These are phyloP conservation scores for Hemibagrus wyckioides DNA, from an alignment of 2,113 vertebrate genomes.

Conservation along the genomic window DNA sequence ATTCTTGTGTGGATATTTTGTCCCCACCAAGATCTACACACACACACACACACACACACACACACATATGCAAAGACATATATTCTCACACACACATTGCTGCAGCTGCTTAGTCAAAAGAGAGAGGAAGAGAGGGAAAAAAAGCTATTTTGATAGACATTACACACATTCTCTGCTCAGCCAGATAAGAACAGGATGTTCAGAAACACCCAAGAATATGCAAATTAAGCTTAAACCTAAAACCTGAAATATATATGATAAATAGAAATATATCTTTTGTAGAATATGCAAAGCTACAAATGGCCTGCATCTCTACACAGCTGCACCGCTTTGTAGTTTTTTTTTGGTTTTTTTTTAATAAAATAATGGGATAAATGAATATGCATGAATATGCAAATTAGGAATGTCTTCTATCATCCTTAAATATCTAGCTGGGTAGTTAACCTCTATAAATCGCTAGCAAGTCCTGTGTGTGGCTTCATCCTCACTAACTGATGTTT, in stretches of 20 bases:
- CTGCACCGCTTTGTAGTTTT: background rate
- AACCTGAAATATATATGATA: background rate
- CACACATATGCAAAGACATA: background rate
- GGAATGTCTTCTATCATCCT: background rate
- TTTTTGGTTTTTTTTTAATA: background rate
- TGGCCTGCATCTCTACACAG: background rate
- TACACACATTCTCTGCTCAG: conserved; percentile 1
- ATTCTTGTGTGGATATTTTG: background rate
- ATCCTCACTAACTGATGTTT: background rate
- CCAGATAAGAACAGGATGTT: conserved; percentile 27
- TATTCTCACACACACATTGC: background rate
- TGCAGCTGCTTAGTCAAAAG: conserved; percentile 27
- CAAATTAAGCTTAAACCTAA: background rate
- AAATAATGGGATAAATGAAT: background rate
- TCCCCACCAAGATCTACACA: background rate
- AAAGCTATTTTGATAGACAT: background rate
- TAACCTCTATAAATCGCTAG: background rate
- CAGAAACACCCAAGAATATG: background rate
- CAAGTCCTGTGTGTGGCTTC: background rate
- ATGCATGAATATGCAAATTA: conserved; percentile 16
- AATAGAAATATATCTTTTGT: background rate
- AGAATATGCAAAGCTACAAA: background rate
- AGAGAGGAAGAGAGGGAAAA: conserved; percentile 2
- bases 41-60: background rate
- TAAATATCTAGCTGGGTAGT: background rate